Evolutionary conservation across 1,140 invertebrate species (phyloP).

Genomic region (Geopemphigus sp.): DNA sequence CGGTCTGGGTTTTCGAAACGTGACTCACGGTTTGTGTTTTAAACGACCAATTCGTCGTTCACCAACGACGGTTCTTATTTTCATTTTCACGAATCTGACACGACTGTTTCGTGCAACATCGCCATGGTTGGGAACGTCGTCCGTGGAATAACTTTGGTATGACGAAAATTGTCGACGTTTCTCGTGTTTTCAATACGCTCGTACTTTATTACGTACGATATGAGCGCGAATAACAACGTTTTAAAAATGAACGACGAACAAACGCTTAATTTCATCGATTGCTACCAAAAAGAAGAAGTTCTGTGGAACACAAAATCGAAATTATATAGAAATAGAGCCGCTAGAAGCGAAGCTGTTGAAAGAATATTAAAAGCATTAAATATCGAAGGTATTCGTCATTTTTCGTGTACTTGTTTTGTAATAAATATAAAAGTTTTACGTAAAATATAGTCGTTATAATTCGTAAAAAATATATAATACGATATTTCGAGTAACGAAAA

Average conservation of each 20-base stretch:
- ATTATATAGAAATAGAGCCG: constrained; percentile 33
- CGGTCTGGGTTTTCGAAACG: neutral
- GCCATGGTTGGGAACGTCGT: constrained; percentile 9
- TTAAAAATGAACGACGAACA: constrained; percentile 38
- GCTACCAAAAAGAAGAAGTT: constrained; percentile 41
- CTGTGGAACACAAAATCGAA: constrained; percentile 22
- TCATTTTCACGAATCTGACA: constrained; percentile 22
- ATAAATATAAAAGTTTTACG: too few relatives aligned
- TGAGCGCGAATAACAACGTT: constrained; percentile 33
- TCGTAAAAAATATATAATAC: constrained; percentile 12
- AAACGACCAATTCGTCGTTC: constrained; percentile 19
- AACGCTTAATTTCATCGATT: constrained; percentile 9
- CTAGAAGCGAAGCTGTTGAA: constrained; percentile 33
- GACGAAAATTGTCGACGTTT: neutral
- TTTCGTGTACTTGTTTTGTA: constrained; percentile 23
- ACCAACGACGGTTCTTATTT: constrained; percentile 15
- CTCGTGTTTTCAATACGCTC: neutral
- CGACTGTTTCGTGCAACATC: constrained; percentile 23
- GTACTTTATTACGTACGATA: neutral
- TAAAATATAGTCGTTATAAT: too few relatives aligned
- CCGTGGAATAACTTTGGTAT: constrained; percentile 21
- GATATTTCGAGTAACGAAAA: constrained; percentile 23
- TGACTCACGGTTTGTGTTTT: constrained; percentile 9
- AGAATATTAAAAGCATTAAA: constrained; percentile 29
- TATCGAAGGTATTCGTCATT: constrained; percentile 41